Evolutionary conservation across 1,140 invertebrate genomes (phyloP).

Genomic region (Piezodorus guildinii): DNA sequence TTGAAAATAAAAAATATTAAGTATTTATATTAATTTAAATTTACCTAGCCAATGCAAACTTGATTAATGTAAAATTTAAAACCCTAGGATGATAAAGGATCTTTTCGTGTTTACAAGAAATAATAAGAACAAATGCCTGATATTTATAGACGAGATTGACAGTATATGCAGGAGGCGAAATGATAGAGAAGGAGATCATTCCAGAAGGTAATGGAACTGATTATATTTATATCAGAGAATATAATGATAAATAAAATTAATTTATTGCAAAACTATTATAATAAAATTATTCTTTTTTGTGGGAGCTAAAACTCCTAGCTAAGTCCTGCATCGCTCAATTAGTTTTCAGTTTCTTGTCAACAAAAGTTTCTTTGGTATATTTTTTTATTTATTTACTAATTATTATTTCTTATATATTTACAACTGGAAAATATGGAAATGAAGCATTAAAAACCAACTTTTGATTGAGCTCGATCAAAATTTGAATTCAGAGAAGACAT

Average conservation of each 20-base stretch:
- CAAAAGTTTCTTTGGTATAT: no score
- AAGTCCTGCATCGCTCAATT: no score
- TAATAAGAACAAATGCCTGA: constrained; percentile 34
- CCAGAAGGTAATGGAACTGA: constrained; percentile 33
- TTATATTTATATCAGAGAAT: neutral
- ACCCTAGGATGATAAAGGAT: constrained; percentile 36
- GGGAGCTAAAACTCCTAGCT: no score
- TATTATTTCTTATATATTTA: no score
- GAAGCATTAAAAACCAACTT: constrained; percentile 24
- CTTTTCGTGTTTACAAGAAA: constrained; percentile 37
- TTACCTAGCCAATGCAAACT: no score
- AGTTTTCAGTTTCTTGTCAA: no score
- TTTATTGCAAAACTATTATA: no score
- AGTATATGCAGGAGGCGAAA: constrained; percentile 41
- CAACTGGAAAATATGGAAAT: neutral
- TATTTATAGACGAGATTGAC: constrained; percentile 51
- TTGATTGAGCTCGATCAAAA: constrained; percentile 33
- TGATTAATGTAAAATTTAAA: neutral
- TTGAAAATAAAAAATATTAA: no score
- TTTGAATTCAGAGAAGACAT: constrained; percentile 28
- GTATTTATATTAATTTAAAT: neutral
- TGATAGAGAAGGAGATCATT: constrained; percentile 39
- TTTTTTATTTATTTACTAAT: no score
- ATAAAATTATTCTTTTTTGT: no score
- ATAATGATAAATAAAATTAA: no score